Conservation (phyloP, 2,113 vertebrate species). For the Eolophus roseicapilla region DNA sequence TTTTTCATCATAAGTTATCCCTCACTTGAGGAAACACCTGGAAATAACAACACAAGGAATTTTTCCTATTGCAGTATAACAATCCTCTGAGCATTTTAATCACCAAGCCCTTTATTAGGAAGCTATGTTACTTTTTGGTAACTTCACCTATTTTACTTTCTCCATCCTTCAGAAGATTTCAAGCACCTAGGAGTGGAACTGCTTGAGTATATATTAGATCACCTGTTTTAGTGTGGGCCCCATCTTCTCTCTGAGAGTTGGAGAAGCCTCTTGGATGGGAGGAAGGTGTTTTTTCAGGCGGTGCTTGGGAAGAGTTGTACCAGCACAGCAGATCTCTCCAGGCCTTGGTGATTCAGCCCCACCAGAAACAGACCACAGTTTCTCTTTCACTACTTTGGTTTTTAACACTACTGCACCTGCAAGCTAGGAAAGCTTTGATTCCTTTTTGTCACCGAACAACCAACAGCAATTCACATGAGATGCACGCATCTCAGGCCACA, state of each 20-base stretch:
- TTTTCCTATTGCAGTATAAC: not conserved
- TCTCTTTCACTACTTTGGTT: not conserved
- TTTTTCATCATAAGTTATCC: not conserved
- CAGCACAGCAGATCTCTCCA: not conserved
- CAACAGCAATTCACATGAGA: not conserved
- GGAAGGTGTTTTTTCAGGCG: not conserved
- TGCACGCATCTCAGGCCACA: not conserved
- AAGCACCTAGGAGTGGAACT: not conserved
- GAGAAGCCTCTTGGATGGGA: not conserved
- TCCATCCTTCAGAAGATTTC: not conserved
- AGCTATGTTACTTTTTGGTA: not conserved
- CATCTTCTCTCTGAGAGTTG: not conserved
- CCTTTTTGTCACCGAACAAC: not conserved
- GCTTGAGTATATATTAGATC: not conserved
- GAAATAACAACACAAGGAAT: not conserved
- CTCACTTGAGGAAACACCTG: not conserved
- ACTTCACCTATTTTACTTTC: not conserved
- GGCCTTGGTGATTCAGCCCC: not conserved
- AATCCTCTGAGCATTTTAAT: not conserved
- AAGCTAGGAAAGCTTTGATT: not conserved
- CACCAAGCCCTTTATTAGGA: not conserved
- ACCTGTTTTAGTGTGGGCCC: not conserved
- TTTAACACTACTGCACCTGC: not conserved
- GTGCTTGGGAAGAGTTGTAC: rapidly evolving
- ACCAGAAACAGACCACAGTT: not conserved